Evolutionary conservation across 1,140 invertebrate species (phyloP), one percentile per base, ranked within the genome.

Genomic region (Drosophila repletoides): DNA sequence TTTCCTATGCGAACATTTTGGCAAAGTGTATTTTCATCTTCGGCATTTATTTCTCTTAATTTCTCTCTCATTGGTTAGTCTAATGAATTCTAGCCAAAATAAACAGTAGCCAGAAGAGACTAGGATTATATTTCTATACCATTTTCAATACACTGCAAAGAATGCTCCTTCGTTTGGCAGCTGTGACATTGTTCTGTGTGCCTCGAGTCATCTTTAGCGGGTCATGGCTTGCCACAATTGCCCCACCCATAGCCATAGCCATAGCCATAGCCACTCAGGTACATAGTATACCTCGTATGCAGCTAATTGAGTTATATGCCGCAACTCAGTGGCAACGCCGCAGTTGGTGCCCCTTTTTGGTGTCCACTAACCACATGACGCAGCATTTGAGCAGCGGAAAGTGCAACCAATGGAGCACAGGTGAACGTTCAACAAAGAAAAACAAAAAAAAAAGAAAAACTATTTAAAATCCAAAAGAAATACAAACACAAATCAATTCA

Each of bases 261-360:
- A n/a, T n/a, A n/a, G n/a, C n/a, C 38, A 4, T 2, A 10, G 1
- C 21, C 21, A 7, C n/a, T 7, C 24, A 3, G n/a, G 3, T 21
- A n/a, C n/a, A n/a, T 26, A 21, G 21, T 12, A n/a, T 34, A 38
- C 10, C 22, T 17, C 12, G 21, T 22, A 22, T 60, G 38, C 77
- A 60, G 77, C 77, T 81, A 81, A 81, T 81, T 81, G 73, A 81
- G 77, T 81, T 81, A 83, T 81, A 81, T 58, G 59, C 14, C 10
- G 41, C 48, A 40, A 65, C 40, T 64, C 17, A 28, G 48, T 26
- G 59, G 46, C 58, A 51, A 36, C 28, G 58, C 49, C 59, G 15
- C 59, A 34, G 56, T 29, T 36, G 29, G 31, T 9, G 48, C 22
- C 36, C 51, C 51, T 12, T 24, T n/a, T n/a, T n/a, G n/a, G 14